phyloP scores from a whole-genome alignment of 1,140 invertebrate genomes.

The Cheumatopsyche charites region DNA sequence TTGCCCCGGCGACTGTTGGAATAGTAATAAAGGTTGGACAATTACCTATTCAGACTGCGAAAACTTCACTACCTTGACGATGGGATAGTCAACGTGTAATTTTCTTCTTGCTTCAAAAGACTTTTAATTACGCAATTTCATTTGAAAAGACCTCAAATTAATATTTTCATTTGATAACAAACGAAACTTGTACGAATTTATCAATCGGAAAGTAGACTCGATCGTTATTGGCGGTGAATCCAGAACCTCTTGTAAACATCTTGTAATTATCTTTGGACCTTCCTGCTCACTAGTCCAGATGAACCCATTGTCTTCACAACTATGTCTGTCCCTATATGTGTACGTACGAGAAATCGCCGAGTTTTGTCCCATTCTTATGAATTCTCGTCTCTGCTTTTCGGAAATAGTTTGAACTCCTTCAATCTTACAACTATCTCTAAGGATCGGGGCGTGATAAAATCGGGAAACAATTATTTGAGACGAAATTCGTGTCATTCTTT shows the following conservation, averaged over 20 bases:
- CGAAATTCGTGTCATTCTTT: constrained; percentile 33
- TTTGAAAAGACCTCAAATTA: no score
- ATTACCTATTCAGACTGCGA: constrained; percentile 39
- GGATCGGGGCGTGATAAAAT: constrained; percentile 27
- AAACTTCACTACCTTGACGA: constrained; percentile 15
- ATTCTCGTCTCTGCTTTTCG: constrained; percentile 29
- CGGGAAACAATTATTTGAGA: constrained; percentile 28
- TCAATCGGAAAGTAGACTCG: not conserved
- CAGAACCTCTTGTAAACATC: constrained; percentile 42
- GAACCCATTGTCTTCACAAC: constrained; percentile 22
- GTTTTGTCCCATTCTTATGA: constrained; percentile 32
- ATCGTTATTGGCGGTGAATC: constrained; percentile 11
- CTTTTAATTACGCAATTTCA: not conserved
- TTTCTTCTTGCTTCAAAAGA: not conserved
- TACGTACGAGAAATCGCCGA: constrained; percentile 21
- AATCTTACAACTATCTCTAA: constrained; percentile 17
- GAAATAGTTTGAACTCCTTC: constrained; percentile 31
- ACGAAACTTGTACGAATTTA: not conserved
- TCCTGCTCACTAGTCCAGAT: constrained; percentile 35
- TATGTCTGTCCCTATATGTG: constrained; percentile 25
- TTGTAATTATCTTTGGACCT: constrained; percentile 44
- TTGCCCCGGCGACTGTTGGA: constrained; percentile 43
- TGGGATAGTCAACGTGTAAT: not conserved
- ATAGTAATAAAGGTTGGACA: constrained; percentile 45
- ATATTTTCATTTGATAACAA: no score